Evolutionary conservation across 2,113 vertebrate species (phyloP).

Genomic region (Sciurus niger): DNA sequence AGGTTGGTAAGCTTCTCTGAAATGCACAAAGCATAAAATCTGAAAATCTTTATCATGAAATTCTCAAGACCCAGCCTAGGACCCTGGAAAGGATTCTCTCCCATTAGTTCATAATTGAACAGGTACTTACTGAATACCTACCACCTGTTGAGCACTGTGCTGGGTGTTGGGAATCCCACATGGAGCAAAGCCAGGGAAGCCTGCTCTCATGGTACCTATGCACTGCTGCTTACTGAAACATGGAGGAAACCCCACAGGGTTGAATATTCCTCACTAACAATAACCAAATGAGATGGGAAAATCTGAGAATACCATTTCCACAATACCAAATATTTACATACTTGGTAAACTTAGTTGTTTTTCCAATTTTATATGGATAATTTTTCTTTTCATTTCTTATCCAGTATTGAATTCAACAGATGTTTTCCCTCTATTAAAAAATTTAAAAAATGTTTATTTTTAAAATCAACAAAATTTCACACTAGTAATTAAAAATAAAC

Average conservation of each 20-base stretch:
- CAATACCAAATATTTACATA: not conserved
- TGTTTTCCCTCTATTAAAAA: not conserved
- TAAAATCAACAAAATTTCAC: not conserved
- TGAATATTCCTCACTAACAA: not conserved
- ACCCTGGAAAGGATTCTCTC: not conserved
- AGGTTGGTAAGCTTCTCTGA: not conserved
- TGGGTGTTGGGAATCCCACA: not conserved
- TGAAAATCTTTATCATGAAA: not conserved
- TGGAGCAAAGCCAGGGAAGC: not conserved
- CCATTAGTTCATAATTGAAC: not conserved
- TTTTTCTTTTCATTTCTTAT: slow-evolving; percentile 13
- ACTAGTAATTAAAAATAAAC: not conserved
- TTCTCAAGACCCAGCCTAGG: not conserved
- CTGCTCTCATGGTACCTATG: rapidly evolving
- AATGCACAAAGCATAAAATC: not conserved
- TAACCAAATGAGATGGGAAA: not conserved
- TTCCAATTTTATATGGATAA: not conserved
- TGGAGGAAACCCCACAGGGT: not conserved
- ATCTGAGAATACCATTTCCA: not conserved
- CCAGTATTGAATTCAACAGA: not conserved
- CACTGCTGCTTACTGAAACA: not conserved
- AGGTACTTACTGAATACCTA: too few relatives aligned
- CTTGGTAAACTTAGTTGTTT: not conserved
- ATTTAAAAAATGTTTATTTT: slow-evolving; percentile 9
- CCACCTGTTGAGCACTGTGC: too few relatives aligned